These are phyloP conservation scores for Priocnemis perturbator DNA, from an alignment of 2,888 invertebrate genomes.

Conservation along the genomic window DNA sequence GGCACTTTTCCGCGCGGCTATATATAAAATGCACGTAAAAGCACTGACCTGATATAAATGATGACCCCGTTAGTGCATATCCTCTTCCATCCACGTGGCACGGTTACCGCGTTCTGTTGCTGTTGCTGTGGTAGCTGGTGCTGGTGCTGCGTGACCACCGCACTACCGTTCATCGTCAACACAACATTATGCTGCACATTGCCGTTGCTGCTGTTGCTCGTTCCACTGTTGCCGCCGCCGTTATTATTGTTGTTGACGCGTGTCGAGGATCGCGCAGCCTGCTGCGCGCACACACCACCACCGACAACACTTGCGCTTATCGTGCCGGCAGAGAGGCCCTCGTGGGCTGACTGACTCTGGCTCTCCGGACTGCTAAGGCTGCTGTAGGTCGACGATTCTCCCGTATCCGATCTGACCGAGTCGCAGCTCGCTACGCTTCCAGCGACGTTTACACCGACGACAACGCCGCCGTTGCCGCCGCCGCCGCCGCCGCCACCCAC, in stretches of 20 bases:
- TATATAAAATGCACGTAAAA: not conserved
- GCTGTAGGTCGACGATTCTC: constrained; percentile 78
- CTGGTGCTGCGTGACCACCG: constrained; percentile 57
- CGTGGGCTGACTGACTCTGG: constrained; percentile 66
- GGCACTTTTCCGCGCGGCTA: too few relatives aligned
- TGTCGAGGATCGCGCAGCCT: constrained; percentile 64
- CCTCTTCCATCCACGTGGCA: constrained; percentile 88
- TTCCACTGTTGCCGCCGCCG: constrained; percentile 6
- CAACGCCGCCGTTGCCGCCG: constrained; percentile 58
- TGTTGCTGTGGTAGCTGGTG: constrained; percentile 56
- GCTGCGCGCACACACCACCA: constrained; percentile 72
- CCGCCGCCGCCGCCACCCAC: constrained; percentile 36
- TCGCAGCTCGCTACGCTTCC: constrained; percentile 76
- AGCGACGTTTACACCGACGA: constrained; percentile 37
- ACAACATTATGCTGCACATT: constrained; percentile 70
- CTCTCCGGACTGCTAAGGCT: constrained; percentile 77
- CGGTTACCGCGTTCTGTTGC: constrained; percentile 75
- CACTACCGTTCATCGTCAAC: constrained; percentile 60
- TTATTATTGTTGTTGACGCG: constrained; percentile 59
- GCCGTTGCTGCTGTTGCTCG: constrained; percentile 68
- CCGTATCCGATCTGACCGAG: constrained; percentile 79
- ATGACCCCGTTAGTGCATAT: constrained; percentile 83
- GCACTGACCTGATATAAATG: constrained; percentile 85
- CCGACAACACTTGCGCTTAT: constrained; percentile 37
- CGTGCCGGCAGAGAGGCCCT: constrained; percentile 43